Base-by-base conservation (phyloP, 2,113 vertebrate genomes). In the Ictalurus furcatus region DNA sequence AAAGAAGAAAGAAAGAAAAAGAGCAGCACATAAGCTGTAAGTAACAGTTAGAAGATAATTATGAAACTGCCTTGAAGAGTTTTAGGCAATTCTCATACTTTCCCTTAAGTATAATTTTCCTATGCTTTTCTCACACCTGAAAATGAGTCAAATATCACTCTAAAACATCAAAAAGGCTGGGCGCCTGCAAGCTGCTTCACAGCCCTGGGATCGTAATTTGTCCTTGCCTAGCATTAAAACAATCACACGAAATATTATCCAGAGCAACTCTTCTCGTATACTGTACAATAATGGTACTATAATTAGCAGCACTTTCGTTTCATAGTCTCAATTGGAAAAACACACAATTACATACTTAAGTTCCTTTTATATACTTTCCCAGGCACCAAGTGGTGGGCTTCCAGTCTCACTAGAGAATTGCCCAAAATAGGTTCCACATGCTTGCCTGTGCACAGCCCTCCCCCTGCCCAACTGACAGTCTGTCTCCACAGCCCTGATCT, bases 361-460 rank as follows among this genome's bases (percentile, higher is more conserved):
- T 92, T 93, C 91, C 93, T 94, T 94, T 96, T 96, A 96, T 94
- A 95, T 96, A 96, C 93, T 96, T 97, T 97, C 95, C 95, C 95
- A 97, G 93, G 95, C 91, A 94, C 92, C 93, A 93, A 93, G 93
- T 89, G 85, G 92, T 90, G 92, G 93, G 90, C 94, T 95, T 88
- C 85, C 73, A 95, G 93, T 94, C 92, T 94, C 94, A 94, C 90
- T 93, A 94, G 95, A 96, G 96, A 97, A 96, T 95, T 93, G 95
- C 89, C 92, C 92, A 93, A 97, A 96, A 97, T 97, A 94, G 95
- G 93, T 97, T 97, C 97, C 93, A 92, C 96, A 96, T 97, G 96
- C 95, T 92, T 92, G 83, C 88, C 89, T 63, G 69, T 58, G 87
- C 90, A 89, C 87, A 71, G 89, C 54, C 90, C 86, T 85, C 76